Evolutionary conservation across 2,797 vertebrate genomes (phyloP).

Genomic region (Gila robusta): DNA sequence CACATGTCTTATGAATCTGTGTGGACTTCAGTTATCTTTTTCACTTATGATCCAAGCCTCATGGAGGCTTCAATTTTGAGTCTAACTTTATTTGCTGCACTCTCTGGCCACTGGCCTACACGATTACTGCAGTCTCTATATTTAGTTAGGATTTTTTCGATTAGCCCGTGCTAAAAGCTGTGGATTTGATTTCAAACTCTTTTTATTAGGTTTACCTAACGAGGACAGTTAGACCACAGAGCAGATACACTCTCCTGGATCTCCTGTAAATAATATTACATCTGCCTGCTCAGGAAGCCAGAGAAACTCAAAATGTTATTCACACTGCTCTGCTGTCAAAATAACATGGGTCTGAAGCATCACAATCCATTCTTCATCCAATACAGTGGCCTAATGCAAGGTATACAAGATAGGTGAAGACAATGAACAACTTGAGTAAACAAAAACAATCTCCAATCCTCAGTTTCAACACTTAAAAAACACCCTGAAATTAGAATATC

Average conservation of each 20-base stretch:
- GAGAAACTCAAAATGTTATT: slow-evolving; percentile 64
- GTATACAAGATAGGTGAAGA: slow-evolving; percentile 3
- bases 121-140: slow-evolving; percentile 67
- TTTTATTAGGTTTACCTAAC: slow-evolving; percentile 81
- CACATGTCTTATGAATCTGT: slow-evolving; percentile 8
- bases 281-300: slow-evolving; percentile 63
- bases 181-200: slow-evolving; percentile 76
- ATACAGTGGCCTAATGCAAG: slow-evolving; percentile 31
- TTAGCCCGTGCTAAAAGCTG: slow-evolving; percentile 75
- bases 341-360: slow-evolving; percentile 37
- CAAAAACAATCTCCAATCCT: background rate
- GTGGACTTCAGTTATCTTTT: slow-evolving; percentile 15
- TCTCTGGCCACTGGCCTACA: slow-evolving; percentile 63
- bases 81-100: slow-evolving; percentile 77
- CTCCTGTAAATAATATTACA: slow-evolving; percentile 72
- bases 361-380: slow-evolving; percentile 30
- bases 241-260: slow-evolving; percentile 69
- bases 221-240: slow-evolving; percentile 72
- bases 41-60: slow-evolving; percentile 15
- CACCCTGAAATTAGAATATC: background rate
- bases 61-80: slow-evolving; percentile 67
- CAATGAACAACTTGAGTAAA: slow-evolving; percentile 10
- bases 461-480: background rate
- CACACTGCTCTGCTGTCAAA: slow-evolving; percentile 52
- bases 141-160: slow-evolving; percentile 73